Evolutionary conservation across 1,140 invertebrate genomes (phyloP).

Genomic region (Bathynomus jamesi): DNA sequence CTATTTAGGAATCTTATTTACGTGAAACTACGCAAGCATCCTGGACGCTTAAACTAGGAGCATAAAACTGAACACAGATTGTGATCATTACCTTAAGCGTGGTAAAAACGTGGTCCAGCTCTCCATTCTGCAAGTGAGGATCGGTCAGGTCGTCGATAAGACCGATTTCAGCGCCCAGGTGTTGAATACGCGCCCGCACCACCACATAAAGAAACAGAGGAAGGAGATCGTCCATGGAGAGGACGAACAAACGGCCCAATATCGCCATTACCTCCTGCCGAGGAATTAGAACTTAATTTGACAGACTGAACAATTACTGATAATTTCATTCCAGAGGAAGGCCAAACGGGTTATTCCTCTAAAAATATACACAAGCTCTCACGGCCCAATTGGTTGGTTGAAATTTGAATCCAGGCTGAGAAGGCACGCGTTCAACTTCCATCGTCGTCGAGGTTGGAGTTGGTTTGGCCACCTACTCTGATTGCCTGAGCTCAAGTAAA

Average conservation of each 20-base stretch:
- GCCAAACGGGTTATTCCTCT: no score
- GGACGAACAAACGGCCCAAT: slow-evolving; percentile 54
- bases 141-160: slow-evolving; percentile 78
- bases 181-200: slow-evolving; percentile 65
- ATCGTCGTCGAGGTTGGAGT: no score
- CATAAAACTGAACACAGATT: neutral
- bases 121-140: slow-evolving; percentile 60
- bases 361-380: no score
- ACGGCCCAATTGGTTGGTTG: no score
- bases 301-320: no score
- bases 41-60: neutral
- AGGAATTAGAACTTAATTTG: no score
- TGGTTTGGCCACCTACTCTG: no score
- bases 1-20: neutral
- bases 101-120: slow-evolving; percentile 76
- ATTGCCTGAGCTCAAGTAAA: no score
- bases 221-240: slow-evolving; percentile 79
- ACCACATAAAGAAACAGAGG: slow-evolving; percentile 78
- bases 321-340: no score
- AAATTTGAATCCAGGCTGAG: no score
- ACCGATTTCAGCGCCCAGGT: slow-evolving; percentile 75
- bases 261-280: slow-evolving; percentile 49
- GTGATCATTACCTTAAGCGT: slow-evolving; percentile 56
- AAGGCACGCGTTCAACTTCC: no score
- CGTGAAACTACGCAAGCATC: neutral